A percentile compares a stretch with the other conserved stretches of the same genome.
These are phyloP conservation scores for Apaloderma vittatum DNA, from an alignment of 2,113 vertebrate species.

Conservation along the genomic window DNA sequence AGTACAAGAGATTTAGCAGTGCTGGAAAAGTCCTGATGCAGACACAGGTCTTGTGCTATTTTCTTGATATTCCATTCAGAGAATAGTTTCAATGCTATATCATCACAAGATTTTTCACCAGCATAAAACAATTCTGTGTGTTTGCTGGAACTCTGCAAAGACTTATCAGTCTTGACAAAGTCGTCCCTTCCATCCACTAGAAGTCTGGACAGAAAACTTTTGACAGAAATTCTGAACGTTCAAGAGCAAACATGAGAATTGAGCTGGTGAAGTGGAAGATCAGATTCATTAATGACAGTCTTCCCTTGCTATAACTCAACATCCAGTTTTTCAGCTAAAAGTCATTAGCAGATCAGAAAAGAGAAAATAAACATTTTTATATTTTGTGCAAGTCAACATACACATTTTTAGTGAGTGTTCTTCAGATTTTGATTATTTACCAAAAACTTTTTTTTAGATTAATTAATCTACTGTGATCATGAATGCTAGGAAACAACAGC, in stretches of 20 bases:
- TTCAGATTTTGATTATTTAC: not conserved
- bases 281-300: not conserved
- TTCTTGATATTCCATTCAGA: not conserved
- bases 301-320: not conserved
- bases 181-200: not conserved
- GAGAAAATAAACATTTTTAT: not conserved
- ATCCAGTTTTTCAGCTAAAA: not conserved
- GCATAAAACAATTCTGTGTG: not conserved
- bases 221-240: not conserved
- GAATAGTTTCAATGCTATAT: not conserved
- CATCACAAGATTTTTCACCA: not conserved
- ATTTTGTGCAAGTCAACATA: not conserved
- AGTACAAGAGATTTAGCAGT: not conserved
- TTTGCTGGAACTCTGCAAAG: not conserved
- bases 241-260: not conserved
- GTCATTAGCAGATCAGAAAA: not conserved
- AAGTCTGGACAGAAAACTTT: not conserved
- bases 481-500: not conserved
- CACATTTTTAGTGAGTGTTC: not conserved
- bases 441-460: not conserved
- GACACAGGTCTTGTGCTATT: not conserved
- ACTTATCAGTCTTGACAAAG: not conserved
- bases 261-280: not conserved
- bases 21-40: not conserved
- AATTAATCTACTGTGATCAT: not conserved